Evolutionary conservation across 1,140 invertebrate genomes (phyloP).

Genomic region (Drosophila malerkotliana): DNA sequence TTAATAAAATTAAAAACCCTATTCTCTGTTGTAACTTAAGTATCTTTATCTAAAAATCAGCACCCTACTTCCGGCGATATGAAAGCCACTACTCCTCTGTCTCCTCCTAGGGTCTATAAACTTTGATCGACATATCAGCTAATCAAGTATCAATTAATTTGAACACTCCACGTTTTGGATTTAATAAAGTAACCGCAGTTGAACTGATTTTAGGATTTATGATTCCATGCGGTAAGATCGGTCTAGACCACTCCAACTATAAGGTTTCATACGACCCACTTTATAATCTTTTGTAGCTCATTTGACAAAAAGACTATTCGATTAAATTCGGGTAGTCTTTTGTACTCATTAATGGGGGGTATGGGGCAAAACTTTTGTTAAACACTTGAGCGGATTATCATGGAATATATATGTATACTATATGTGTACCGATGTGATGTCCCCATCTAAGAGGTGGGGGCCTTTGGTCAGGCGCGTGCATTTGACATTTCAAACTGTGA

Average conservation of each 20-base stretch:
- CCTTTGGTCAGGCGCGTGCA: conserved; percentile 62
- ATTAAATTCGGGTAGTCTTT: conserved; percentile 27
- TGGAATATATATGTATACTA: conserved; percentile 13
- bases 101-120: conserved; percentile 11
- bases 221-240: neutral
- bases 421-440: neutral
- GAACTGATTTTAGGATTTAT: conserved; percentile 11
- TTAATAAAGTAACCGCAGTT: conserved; percentile 3
- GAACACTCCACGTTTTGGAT: neutral
- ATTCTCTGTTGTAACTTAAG: too few species aligned
- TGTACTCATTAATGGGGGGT: conserved; percentile 10
- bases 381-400: conserved; percentile 66
- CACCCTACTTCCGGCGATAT: conserved; percentile 22
- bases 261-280: conserved; percentile 15
- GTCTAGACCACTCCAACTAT: neutral
- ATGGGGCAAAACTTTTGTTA: conserved; percentile 56
- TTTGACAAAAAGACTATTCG: conserved; percentile 26
- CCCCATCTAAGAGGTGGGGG: neutral
- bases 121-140: conserved; percentile 15
- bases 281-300: conserved; percentile 33
- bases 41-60: neutral
- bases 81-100: neutral
- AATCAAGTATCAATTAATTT: conserved; percentile 42
- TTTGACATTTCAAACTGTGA: conserved; percentile 80
- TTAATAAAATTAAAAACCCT: too few species aligned